A percentile compares a stretch with the other conserved stretches of the same genome.
Conservation (phyloP, 2,113 vertebrate genomes). For the Triplophysa siluroides region DNA sequence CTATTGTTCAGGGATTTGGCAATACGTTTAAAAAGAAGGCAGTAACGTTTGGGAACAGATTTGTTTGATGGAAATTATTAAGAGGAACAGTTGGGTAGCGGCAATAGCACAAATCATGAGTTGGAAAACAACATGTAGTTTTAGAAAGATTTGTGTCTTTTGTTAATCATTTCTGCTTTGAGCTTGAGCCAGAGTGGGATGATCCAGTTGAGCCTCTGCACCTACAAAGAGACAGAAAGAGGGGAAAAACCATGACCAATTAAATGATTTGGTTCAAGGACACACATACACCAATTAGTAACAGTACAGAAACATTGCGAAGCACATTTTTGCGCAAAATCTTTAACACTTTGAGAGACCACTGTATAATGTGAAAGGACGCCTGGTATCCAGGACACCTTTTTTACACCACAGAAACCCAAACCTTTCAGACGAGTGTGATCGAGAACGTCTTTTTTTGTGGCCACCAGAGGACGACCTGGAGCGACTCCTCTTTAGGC, state of each 20-base stretch:
- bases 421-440: slow-evolving; percentile 99
- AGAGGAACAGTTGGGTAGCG: slow-evolving; percentile 54
- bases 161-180: slow-evolving; percentile 92
- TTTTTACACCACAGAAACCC: slow-evolving; percentile 96
- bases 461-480: slow-evolving; percentile 94
- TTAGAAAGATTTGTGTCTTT: slow-evolving; percentile 59
- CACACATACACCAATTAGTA: not conserved
- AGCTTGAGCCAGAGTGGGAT: slow-evolving; percentile 96
- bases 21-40: slow-evolving; percentile 50
- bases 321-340: slow-evolving; percentile 28
- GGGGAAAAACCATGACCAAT: slow-evolving; percentile 70
- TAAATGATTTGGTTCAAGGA: slow-evolving; percentile 51
- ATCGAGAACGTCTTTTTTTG: slow-evolving; percentile 98
- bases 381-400: slow-evolving; percentile 76
- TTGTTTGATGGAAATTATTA: slow-evolving; percentile 52
- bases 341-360: slow-evolving; percentile 12
- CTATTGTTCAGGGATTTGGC: slow-evolving; percentile 17
- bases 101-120: slow-evolving; percentile 64
- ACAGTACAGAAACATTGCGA: slow-evolving; percentile 3
- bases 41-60: slow-evolving; percentile 10
- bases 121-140: slow-evolving; percentile 74
- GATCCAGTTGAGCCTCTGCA: slow-evolving; percentile 90
- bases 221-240: slow-evolving; percentile 69
- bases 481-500: slow-evolving; percentile 94
- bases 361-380: slow-evolving; percentile 58